Percentiles rank a stretch among this genome's conserved stretches.
phyloP scores from a whole-genome alignment of 1,140 invertebrate species.

The Elymnias hypermnestra region DNA sequence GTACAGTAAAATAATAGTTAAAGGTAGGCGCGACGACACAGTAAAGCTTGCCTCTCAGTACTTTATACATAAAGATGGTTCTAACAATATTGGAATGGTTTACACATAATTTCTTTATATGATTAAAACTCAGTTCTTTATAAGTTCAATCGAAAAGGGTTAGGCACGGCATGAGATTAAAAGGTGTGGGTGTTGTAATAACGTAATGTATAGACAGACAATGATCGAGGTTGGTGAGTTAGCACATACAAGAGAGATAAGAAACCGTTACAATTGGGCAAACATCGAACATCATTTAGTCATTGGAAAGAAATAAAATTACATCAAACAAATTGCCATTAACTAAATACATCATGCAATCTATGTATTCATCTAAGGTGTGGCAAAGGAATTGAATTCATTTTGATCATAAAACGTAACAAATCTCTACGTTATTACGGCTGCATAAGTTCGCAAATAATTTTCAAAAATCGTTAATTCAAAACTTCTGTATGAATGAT shows the following conservation, averaged over 20 bases:
- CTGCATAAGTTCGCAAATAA: slow-evolving; percentile 58
- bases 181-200: slow-evolving; percentile 40
- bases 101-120: slow-evolving; percentile 24
- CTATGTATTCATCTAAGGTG: slow-evolving; percentile 70
- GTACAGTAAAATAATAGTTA: slow-evolving; percentile 6
- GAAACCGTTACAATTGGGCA: slow-evolving; percentile 29
- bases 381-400: slow-evolving; percentile 72
- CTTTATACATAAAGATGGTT: slow-evolving; percentile 19
- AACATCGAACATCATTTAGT: slow-evolving; percentile 31
- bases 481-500: slow-evolving; percentile 58
- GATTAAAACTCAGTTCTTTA: slow-evolving; percentile 46
- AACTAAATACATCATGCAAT: slow-evolving; percentile 55
- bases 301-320: slow-evolving; percentile 35
- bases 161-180: slow-evolving; percentile 40
- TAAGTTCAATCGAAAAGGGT: slow-evolving; percentile 52
- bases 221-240: slow-evolving; percentile 59
- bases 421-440: slow-evolving; percentile 52
- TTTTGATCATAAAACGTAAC: slow-evolving; percentile 55
- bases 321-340: slow-evolving; percentile 41
- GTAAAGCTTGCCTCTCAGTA: slow-evolving; percentile 59
- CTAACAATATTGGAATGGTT: slow-evolving; percentile 7
- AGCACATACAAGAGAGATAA: slow-evolving; percentile 30
- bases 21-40: slow-evolving; percentile 25
- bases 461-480: slow-evolving; percentile 51
- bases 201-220: slow-evolving; percentile 52